phyloP scores from a whole-genome alignment of 2,797 vertebrate genomes.

The Danionella dracula region DNA sequence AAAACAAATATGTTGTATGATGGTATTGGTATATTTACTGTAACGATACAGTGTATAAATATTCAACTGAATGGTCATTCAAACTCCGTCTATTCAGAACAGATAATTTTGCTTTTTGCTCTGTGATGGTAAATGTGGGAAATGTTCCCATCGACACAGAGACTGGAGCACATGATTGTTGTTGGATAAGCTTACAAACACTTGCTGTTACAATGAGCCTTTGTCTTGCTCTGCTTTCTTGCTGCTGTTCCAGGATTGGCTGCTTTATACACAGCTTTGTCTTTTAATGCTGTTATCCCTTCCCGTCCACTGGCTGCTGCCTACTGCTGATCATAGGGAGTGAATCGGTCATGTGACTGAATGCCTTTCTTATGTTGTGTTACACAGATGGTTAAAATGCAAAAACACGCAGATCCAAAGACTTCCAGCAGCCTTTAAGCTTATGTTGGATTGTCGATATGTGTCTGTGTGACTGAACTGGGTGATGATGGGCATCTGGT shows the following conservation, averaged over 20 bases:
- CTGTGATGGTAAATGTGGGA: not conserved
- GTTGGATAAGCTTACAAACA: slow-evolving; percentile 20
- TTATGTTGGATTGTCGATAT: not conserved
- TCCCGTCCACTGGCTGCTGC: not conserved
- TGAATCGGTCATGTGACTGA: not conserved
- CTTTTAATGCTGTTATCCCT: not conserved
- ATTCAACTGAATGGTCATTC: too few relatives aligned
- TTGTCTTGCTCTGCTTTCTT: slow-evolving; percentile 36
- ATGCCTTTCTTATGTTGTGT: not conserved
- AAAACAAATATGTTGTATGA: too few relatives aligned
- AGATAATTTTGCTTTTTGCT: too few relatives aligned
- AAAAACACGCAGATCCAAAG: not conserved
- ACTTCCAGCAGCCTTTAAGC: not conserved
- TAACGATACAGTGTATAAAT: too few relatives aligned
- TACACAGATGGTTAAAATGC: not conserved
- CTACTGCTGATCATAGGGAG: not conserved
- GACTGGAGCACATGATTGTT: slow-evolving; percentile 26
- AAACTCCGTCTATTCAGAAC: too few relatives aligned
- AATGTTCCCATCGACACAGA: not conserved
- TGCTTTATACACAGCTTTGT: not conserved
- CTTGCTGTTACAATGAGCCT: slow-evolving; percentile 27
- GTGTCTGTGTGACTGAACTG: too few relatives aligned
- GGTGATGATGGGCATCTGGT: too few relatives aligned
- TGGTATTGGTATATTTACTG: too few relatives aligned
- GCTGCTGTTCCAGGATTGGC: slow-evolving; percentile 15